Conservation (phyloP, 2,113 vertebrate genomes). For the Alaudala cheleensis region DNA sequence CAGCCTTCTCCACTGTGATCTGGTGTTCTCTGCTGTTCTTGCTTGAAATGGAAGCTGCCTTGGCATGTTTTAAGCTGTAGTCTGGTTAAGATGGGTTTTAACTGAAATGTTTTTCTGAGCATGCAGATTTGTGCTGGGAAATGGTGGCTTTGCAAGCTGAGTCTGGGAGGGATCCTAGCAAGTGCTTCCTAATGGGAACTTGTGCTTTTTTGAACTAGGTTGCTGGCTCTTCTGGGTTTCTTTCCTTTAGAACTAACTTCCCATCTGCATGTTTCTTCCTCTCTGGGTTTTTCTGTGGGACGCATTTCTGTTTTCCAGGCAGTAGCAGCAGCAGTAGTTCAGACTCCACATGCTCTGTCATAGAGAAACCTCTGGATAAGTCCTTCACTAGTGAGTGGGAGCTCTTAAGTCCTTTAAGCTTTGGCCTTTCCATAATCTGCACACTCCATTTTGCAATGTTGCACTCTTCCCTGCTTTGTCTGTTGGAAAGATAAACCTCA, state of each 20-base stretch:
- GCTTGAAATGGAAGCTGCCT: conserved; percentile 31
- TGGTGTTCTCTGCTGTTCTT: conserved; percentile 20
- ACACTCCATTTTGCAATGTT: conserved; percentile 70
- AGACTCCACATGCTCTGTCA: conserved; percentile 86
- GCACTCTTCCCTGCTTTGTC: conserved; percentile 60
- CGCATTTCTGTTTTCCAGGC: conserved; percentile 86
- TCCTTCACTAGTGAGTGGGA: conserved; percentile 90
- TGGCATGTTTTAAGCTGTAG: conserved; percentile 29
- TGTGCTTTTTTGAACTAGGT: not conserved
- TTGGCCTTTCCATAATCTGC: conserved; percentile 71
- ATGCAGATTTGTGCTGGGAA: conserved; percentile 26
- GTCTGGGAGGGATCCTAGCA: conserved; percentile 11
- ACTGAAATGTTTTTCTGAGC: not conserved
- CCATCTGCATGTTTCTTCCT: conserved; percentile 71
- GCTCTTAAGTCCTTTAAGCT: conserved; percentile 78
- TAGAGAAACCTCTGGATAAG: conserved; percentile 86
- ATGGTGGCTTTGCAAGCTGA: conserved; percentile 32
- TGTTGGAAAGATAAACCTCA: conserved; percentile 48
- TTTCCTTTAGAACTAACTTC: conserved; percentile 65
- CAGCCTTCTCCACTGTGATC: not conserved
- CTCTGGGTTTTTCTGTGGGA: conserved; percentile 71
- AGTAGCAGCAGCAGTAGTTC: conserved; percentile 88
- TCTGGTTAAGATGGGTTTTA: conserved; percentile 9
- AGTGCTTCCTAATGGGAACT: conserved; percentile 35
- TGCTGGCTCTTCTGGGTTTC: conserved; percentile 21